These are phyloP conservation scores for Timandra comae DNA, from an alignment of 2,888 invertebrate genomes.

Conservation along the genomic window DNA sequence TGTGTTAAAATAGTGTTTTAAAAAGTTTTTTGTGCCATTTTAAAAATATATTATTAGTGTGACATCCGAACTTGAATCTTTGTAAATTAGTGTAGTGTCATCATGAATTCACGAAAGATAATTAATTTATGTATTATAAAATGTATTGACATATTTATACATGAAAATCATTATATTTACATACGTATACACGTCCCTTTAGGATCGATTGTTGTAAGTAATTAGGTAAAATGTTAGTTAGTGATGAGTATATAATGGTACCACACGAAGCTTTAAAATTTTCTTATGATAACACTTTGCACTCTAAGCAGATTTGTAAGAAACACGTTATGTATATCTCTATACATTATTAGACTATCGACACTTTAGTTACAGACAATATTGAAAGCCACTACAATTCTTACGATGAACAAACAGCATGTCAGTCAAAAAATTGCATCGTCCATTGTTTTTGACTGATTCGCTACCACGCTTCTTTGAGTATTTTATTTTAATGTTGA, in stretches of 20 bases:
- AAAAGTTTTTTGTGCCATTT: constrained; percentile 76
- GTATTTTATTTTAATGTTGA: constrained; percentile 21
- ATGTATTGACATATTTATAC: constrained; percentile 75
- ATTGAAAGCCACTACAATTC: neutral
- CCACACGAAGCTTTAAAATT: constrained; percentile 76
- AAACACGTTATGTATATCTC: constrained; percentile 40
- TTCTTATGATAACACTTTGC: constrained; percentile 75
- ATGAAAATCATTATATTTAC: constrained; percentile 72
- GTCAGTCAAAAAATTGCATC: constrained; percentile 8
- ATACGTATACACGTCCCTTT: constrained; percentile 77
- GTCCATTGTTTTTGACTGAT: constrained; percentile 12
- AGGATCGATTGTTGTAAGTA: constrained; percentile 75
- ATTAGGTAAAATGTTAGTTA: constrained; percentile 71
- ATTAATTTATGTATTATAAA: constrained; percentile 70
- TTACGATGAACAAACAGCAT: too few relatives aligned
- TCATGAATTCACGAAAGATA: constrained; percentile 59
- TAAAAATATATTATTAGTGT: constrained; percentile 70
- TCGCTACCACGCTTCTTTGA: constrained; percentile 15
- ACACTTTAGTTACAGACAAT: neutral
- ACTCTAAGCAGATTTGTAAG: constrained; percentile 67
- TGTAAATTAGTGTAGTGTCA: constrained; percentile 68
- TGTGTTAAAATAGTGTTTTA: constrained; percentile 71
- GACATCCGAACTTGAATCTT: constrained; percentile 77
- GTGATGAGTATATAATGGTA: constrained; percentile 67
- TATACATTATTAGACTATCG: neutral